Evolutionary conservation across 2,113 vertebrate genomes (phyloP), one percentile per base, ranked within the genome.

Genomic region (Nannospalax galili): DNA sequence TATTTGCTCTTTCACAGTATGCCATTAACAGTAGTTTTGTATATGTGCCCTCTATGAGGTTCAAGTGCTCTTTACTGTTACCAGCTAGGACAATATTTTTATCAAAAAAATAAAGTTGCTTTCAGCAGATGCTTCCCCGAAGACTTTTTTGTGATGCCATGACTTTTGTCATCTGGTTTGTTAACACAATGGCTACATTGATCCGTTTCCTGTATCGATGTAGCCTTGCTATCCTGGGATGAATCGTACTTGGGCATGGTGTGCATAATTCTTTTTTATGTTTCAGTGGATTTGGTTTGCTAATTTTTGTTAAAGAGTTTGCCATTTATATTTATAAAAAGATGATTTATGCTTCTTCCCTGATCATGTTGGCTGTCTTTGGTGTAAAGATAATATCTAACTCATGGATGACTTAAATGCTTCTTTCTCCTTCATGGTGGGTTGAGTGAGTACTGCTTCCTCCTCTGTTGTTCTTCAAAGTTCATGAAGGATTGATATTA

Each of bases 301-400:
- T 88, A 56, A 67, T 65, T 64, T 90, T 84, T 84, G 56, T 92
- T 42, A 42, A 88, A 58, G 45, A 78, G 35, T 77, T 92, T 92
- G n/a, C n/a, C n/a, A n/a, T n/a, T 84, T 78, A 9, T 84, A 62
- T 45, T 84, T 82, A 72, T 37, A 84, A n/a, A n/a, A n/a, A n/a
- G n/a, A n/a, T n/a, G n/a, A n/a, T n/a, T 37, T 84, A 72, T 14
- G 64, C 20, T 40, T 70, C 48, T 69, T 69, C 42, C 65, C 32
- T 81, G 70, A 2, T 52, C 32, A 40, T 70, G 22, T 45, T n/a
- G 10, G 37, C n/a, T 89, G 70, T 9, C 26, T 82, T 89, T 72
- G 17, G 64, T 89, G 28, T 77, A 30, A 15, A 15, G 42, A 35
- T 65, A 52, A 6, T 28, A 85, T n/a, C 17, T n/a, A n/a, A n/a